Percentiles rank a stretch among this genome's conserved stretches.
Conservation (phyloP, 2,888 invertebrate genomes). For the Perizoma affinitatum region DNA sequence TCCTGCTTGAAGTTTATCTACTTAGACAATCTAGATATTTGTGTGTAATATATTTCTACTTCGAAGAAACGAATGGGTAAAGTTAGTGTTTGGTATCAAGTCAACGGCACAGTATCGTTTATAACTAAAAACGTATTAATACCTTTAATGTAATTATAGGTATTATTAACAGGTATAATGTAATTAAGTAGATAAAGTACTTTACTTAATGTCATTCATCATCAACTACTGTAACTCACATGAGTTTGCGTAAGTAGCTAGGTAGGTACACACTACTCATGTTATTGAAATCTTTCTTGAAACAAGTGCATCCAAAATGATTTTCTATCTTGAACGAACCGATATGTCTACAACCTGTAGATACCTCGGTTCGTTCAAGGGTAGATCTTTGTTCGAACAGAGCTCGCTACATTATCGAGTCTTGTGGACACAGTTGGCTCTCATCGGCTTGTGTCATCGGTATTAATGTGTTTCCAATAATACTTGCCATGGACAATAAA, state of each 20-base stretch:
- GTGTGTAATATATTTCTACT: no score
- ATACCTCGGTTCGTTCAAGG: slow-evolving; percentile 66
- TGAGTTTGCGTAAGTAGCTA: no score
- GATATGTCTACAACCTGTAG: slow-evolving; percentile 33
- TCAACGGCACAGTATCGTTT: no score
- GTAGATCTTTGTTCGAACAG: slow-evolving; percentile 70
- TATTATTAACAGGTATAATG: slow-evolving; percentile 15
- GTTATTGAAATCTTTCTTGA: slow-evolving; percentile 37
- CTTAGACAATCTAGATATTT: no score
- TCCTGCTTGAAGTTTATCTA: no score
- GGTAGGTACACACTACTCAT: no score
- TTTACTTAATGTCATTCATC: no score
- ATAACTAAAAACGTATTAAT: no score
- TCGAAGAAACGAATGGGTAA: no score
- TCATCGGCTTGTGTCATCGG: slow-evolving; percentile 80
- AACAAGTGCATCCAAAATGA: slow-evolving; percentile 59
- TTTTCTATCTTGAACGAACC: slow-evolving; percentile 41
- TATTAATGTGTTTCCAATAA: slow-evolving; percentile 79
- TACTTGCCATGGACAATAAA: slow-evolving; percentile 75
- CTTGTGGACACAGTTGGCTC: slow-evolving; percentile 80
- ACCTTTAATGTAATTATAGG: slow-evolving; percentile 38
- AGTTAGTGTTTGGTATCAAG: no score
- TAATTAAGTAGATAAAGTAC: no score
- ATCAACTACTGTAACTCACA: no score
- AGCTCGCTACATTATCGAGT: slow-evolving; percentile 65